Evolutionary conservation across 2,113 vertebrate genomes (phyloP).

Genomic region (Chaenogobius annularis): DNA sequence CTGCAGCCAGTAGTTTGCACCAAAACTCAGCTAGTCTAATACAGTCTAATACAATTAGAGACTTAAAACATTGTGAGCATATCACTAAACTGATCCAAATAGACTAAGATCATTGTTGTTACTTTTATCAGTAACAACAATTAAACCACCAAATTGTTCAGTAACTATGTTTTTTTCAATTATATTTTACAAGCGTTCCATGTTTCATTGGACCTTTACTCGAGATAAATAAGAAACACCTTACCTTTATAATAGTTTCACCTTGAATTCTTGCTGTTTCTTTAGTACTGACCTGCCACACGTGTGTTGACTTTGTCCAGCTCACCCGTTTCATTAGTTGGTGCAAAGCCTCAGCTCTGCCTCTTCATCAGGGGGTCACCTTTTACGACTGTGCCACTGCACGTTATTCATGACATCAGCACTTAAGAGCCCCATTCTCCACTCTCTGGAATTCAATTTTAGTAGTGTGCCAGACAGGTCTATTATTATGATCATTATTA

Average conservation of each 20-base stretch:
- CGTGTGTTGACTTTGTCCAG: slow-evolving; percentile 31
- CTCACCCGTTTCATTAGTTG: slow-evolving; percentile 29
- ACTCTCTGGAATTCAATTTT: slow-evolving; percentile 65
- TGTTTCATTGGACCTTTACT: not conserved
- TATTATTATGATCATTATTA: slow-evolving; percentile 72
- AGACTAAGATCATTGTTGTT: too few species aligned
- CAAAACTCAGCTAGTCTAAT: too few species aligned
- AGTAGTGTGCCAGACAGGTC: slow-evolving; percentile 52
- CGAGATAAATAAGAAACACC: not conserved
- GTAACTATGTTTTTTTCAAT: not conserved
- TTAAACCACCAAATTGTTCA: too few species aligned
- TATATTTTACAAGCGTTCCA: not conserved
- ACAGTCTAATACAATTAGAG: too few species aligned
- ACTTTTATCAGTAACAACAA: too few species aligned
- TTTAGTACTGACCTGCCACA: slow-evolving; percentile 7
- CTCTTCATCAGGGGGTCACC: slow-evolving; percentile 32
- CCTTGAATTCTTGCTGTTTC: not conserved
- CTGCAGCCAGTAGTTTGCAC: too few species aligned
- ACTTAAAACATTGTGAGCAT: too few species aligned
- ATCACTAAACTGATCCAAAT: not conserved
- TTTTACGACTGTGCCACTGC: slow-evolving; percentile 53
- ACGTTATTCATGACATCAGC: slow-evolving; percentile 68
- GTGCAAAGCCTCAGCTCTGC: slow-evolving; percentile 22
- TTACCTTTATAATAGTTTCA: not conserved
- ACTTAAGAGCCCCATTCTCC: slow-evolving; percentile 44